A percentile compares a stretch with the other conserved stretches of the same genome.
Conservation (phyloP, 2,797 vertebrate species). For the Cirrhinus mrigala region DNA sequence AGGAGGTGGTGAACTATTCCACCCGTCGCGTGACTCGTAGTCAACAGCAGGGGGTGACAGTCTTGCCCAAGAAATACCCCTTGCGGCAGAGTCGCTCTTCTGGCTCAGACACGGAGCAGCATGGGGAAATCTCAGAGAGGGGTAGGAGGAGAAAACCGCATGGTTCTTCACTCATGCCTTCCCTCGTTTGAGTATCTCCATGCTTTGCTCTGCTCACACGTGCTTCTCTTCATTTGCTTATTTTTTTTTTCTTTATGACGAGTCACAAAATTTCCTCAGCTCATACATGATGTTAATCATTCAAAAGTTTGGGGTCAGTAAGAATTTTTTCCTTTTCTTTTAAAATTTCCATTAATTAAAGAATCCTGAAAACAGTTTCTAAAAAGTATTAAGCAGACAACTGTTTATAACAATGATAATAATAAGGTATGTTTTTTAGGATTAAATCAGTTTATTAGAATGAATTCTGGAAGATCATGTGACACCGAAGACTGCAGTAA, state of each 20-base stretch:
- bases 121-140: constrained; percentile 84
- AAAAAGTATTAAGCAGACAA: background rate
- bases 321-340: background rate
- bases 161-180: constrained; percentile 21
- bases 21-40: constrained; percentile 92
- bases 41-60: constrained; percentile 89
- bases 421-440: background rate
- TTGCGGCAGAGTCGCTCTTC: constrained; percentile 93
- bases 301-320: constrained; percentile 30
- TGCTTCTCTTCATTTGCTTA: constrained; percentile 14
- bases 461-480: background rate
- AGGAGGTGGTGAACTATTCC: constrained; percentile 85
- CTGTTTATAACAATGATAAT: background rate
- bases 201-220: constrained; percentile 12
- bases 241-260: background rate
- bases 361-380: background rate
- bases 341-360: background rate
- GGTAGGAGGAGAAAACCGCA: constrained; percentile 67
- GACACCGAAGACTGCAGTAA: background rate
- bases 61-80: constrained; percentile 91
- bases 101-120: constrained; percentile 92
- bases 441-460: background rate
- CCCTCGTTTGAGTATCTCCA: constrained; percentile 37
- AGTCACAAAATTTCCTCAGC: background rate
- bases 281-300: constrained; percentile 3